Evolutionary conservation across 2,888 invertebrate genomes (phyloP).

Genomic region (Chelonus formosanus): DNA sequence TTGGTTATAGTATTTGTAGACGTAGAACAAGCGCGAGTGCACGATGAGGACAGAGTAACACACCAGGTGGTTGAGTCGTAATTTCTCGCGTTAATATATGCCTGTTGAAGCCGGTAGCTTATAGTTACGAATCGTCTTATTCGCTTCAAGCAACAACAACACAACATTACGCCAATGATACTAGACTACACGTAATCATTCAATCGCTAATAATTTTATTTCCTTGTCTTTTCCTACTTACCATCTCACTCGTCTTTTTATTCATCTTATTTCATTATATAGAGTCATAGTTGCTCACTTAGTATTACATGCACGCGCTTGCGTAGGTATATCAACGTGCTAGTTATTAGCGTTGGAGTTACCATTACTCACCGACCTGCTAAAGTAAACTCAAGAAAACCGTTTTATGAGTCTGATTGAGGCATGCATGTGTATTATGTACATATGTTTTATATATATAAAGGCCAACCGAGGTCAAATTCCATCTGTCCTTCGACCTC

Average conservation of each 20-base stretch:
- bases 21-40: conserved; percentile 26
- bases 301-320: conserved; percentile 7
- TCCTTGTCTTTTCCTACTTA: too few species aligned
- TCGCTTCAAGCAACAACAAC: too few species aligned
- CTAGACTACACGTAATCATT: too few species aligned
- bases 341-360: conserved; percentile 30
- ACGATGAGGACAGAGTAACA: conserved; percentile 12
- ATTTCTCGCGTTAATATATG: conserved; percentile 22
- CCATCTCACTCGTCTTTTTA: too few species aligned
- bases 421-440: conserved; percentile 13
- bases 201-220: too few species aligned
- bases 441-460: conserved; percentile 4
- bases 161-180: too few species aligned
- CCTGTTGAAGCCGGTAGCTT: conserved; percentile 10
- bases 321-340: conserved; percentile 11
- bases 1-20: conserved; percentile 9
- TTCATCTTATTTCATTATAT: background rate
- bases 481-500: conserved; percentile 21
- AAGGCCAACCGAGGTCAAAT: conserved; percentile 27
- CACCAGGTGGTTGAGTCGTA: conserved; percentile 25
- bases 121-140: background rate
- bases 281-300: conserved; percentile 3
- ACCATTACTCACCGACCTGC: conserved; percentile 31
- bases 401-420: conserved; percentile 24
- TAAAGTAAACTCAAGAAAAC: conserved; percentile 12